A percentile compares a stretch with the other conserved stretches of the same genome.
Evolutionary conservation across 2,888 invertebrate genomes (phyloP).

Genomic region (Adelognathus sp.): DNA sequence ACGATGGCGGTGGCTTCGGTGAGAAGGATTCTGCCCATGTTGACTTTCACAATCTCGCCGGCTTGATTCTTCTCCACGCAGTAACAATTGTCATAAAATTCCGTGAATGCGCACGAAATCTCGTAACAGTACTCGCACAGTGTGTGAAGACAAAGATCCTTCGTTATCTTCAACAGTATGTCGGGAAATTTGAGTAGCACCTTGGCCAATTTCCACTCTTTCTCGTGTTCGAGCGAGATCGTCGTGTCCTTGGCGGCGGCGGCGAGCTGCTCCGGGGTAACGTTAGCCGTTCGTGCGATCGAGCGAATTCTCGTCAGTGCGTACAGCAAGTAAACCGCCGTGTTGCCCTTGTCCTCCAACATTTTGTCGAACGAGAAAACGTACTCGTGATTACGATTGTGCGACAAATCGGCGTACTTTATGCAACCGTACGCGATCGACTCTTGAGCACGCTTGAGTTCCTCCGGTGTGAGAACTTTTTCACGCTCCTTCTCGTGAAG

Average conservation of each 20-base stretch:
- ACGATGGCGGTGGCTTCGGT: constrained; percentile 96
- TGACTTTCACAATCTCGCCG: constrained; percentile 91
- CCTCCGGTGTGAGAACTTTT: constrained; percentile 90
- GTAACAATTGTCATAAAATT: constrained; percentile 99
- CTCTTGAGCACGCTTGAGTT: constrained; percentile 92
- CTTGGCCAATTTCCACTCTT: constrained; percentile 97
- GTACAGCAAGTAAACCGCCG: constrained; percentile 98
- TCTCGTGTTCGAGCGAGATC: constrained; percentile 91
- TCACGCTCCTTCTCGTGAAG: constrained; percentile 94
- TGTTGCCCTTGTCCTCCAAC: constrained; percentile 99
- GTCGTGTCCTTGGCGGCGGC: constrained; percentile 84
- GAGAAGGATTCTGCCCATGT: constrained; percentile 93
- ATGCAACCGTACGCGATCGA: constrained; percentile 99
- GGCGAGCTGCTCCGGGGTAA: constrained; percentile 85
- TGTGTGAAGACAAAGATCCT: constrained; percentile 91
- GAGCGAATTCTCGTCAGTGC: constrained; percentile 96
- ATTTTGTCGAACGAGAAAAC: constrained; percentile 99
- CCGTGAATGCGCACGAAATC: constrained; percentile 94
- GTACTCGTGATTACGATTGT: constrained; percentile 96
- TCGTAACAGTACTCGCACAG: constrained; percentile 98
- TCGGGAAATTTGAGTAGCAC: constrained; percentile 93
- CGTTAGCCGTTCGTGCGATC: constrained; percentile 90
- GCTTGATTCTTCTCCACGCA: constrained; percentile 95
- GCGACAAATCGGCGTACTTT: constrained; percentile 98
- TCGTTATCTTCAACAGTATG: constrained; percentile 90